These are phyloP conservation scores for Zosterops japonicus DNA, from an alignment of 2,113 vertebrate species.

Conservation along the genomic window DNA sequence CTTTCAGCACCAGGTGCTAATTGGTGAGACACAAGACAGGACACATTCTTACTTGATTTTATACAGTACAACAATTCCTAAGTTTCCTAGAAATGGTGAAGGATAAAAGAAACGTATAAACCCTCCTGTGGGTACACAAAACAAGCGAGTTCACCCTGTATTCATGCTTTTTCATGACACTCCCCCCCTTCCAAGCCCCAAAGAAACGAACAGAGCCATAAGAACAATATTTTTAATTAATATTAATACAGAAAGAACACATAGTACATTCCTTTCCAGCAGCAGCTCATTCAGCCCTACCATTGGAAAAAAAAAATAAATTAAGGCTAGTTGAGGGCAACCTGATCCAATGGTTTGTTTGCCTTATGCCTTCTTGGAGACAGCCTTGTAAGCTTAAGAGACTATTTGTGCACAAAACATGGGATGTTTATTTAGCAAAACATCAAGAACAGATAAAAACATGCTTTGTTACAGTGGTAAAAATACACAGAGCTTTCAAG, in stretches of 20 bases:
- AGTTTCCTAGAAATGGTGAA: neutral
- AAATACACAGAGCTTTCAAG: constrained; percentile 45
- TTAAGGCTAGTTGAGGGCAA: constrained; percentile 52
- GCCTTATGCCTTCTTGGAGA: neutral
- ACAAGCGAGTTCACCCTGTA: neutral
- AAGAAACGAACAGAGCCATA: neutral
- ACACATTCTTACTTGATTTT: neutral
- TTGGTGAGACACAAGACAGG: neutral
- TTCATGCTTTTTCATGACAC: neutral
- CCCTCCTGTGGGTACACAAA: fast-evolving
- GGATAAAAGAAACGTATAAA: neutral
- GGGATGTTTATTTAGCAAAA: constrained; percentile 66
- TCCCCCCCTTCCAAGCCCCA: neutral
- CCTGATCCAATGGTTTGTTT: neutral
- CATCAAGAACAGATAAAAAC: constrained; percentile 52
- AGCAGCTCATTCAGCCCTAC: neutral
- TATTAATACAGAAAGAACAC: constrained; percentile 51
- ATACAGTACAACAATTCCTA: neutral
- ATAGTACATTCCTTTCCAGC: constrained; percentile 41
- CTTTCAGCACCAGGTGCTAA: neutral
- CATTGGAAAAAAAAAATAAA: neutral
- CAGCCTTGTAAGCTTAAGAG: constrained; percentile 1
- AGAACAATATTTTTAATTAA: constrained; percentile 58
- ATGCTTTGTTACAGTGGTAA: constrained; percentile 61
- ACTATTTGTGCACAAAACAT: constrained; percentile 39